Evolutionary conservation across 2,888 invertebrate species (phyloP).

Genomic region (Peribatodes rhomboidaria): DNA sequence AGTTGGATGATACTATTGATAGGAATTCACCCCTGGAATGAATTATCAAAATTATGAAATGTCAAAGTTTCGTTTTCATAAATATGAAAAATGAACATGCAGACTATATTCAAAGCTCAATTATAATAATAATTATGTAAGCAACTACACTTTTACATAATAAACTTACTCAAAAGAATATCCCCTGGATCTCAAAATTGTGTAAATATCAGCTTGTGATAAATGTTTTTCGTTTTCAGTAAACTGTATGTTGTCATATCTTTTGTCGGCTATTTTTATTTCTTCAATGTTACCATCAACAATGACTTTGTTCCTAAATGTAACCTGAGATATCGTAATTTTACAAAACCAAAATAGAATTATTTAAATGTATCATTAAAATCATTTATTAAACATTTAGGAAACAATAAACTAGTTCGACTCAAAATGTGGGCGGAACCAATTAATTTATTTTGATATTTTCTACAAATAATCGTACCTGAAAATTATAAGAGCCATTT

Average conservation of each 20-base stretch:
- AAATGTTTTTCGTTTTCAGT: slow-evolving; percentile 25
- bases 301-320: slow-evolving; percentile 1
- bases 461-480: slow-evolving; percentile 23
- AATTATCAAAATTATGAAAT: neutral
- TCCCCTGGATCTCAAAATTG: slow-evolving; percentile 27
- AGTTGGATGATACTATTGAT: slow-evolving; percentile 18
- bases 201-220: slow-evolving; percentile 31
- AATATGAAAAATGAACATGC: too few species aligned
- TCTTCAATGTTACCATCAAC: slow-evolving; percentile 22
- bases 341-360: neutral
- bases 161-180: slow-evolving; percentile 33
- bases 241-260: neutral
- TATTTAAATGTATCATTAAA: too few species aligned
- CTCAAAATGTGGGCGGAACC: too few species aligned
- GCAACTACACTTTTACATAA: too few species aligned
- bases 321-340: slow-evolving; percentile 28
- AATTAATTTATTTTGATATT: too few species aligned
- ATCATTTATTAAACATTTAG: too few species aligned
- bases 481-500: slow-evolving; percentile 25
- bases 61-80: too few species aligned
- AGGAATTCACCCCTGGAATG: slow-evolving; percentile 29
- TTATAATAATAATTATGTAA: too few species aligned
- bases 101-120: too few species aligned
- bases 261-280: neutral
- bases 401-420: too few species aligned